Percentiles rank a stretch among this genome's conserved stretches.
phyloP scores from a whole-genome alignment of 1,140 invertebrate genomes.

The Ectropis grisescens region DNA sequence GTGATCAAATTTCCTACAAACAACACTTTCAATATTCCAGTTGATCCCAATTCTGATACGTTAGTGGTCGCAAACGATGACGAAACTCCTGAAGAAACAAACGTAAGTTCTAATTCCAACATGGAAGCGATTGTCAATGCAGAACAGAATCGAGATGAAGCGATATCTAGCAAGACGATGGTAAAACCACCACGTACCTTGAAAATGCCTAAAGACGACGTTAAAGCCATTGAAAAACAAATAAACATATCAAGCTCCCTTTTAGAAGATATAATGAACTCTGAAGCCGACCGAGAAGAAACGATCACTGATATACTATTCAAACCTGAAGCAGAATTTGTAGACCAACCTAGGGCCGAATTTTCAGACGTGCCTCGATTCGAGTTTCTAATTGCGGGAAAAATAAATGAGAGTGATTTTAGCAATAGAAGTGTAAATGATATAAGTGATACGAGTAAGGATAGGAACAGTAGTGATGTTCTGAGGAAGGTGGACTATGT shows the following conservation, averaged over 20 bases:
- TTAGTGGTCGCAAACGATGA: constrained; percentile 43
- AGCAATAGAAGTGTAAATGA: constrained; percentile 24
- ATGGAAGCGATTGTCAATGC: constrained; percentile 47
- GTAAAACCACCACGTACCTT: constrained; percentile 32
- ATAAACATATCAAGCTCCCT: constrained; percentile 55
- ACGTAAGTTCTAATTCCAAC: constrained; percentile 37
- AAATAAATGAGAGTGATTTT: constrained; percentile 37
- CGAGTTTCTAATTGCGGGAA: constrained; percentile 48
- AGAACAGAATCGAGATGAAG: constrained; percentile 50
- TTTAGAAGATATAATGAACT: constrained; percentile 53
- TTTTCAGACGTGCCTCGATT: constrained; percentile 38
- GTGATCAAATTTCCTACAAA: constrained; percentile 31
- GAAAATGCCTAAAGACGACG: constrained; percentile 34
- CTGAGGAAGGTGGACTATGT: constrained; percentile 52
- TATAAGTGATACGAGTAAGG: constrained; percentile 29
- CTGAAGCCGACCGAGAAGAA: constrained; percentile 53
- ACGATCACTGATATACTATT: constrained; percentile 53
- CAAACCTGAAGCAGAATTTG: constrained; percentile 38
- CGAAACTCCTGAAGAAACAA: constrained; percentile 36
- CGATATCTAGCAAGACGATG: constrained; percentile 34
- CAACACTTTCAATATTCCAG: constrained; percentile 44
- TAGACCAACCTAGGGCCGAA: constrained; percentile 6
- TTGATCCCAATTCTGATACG: constrained; percentile 53
- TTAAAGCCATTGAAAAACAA: constrained; percentile 40
- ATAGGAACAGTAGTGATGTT: constrained; percentile 44